These are phyloP conservation scores for Calliopum simillimum DNA, from an alignment of 2,888 invertebrate species.

Conservation along the genomic window DNA sequence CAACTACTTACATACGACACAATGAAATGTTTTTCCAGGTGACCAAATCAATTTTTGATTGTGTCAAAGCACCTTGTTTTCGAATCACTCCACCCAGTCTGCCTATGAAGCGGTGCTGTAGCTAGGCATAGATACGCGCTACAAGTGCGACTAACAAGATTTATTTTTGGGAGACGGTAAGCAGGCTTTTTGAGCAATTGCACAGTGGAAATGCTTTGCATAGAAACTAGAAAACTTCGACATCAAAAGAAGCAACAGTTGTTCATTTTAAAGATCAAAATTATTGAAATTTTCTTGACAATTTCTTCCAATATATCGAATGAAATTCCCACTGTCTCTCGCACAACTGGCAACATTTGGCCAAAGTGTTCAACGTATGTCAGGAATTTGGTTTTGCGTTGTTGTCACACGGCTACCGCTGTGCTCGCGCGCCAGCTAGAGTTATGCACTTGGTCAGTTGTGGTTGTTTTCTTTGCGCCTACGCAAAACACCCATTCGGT, in stretches of 20 bases:
- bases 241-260: too few species aligned
- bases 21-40: conserved; percentile 52
- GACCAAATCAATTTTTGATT: conserved; percentile 63
- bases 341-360: not conserved
- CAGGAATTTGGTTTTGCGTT: conserved; percentile 34
- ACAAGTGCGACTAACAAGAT: conserved; percentile 31
- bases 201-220: too few species aligned
- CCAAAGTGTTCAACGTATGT: conserved; percentile 32
- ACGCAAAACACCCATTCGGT: too few species aligned
- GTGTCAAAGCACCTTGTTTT: conserved; percentile 49
- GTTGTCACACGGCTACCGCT: conserved; percentile 43
- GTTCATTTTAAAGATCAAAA: too few species aligned
- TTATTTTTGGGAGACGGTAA: conserved; percentile 15
- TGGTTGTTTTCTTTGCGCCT: too few species aligned
- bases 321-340: not conserved
- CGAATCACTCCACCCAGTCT: not conserved
- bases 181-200: too few species aligned
- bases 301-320: not conserved
- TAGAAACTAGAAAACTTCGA: too few species aligned
- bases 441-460: conserved; percentile 31
- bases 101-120: not conserved
- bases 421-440: conserved; percentile 26
- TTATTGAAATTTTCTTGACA: not conserved
- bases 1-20: conserved; percentile 52
- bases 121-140: not conserved